phyloP scores from a whole-genome alignment of 1,140 invertebrate genomes.

The Philotrypesis tridentata region DNA sequence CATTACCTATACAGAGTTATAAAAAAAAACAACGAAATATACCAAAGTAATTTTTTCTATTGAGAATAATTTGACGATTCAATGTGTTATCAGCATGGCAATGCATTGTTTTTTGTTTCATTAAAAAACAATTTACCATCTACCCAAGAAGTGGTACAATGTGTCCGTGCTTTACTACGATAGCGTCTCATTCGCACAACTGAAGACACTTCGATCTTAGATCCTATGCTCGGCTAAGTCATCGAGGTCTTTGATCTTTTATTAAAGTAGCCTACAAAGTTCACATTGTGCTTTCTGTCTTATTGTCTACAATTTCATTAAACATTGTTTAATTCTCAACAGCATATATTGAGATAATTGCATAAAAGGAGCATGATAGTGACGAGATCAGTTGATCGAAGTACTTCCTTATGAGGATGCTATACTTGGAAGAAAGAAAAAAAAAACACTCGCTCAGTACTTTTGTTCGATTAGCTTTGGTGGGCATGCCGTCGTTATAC shows the following conservation, averaged over 20 bases:
- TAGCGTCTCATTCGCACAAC: not conserved
- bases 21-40: not conserved
- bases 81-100: not conserved
- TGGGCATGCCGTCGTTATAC: not conserved
- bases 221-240: not conserved
- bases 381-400: not conserved
- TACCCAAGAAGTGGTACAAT: slow-evolving; percentile 7
- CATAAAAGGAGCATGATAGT: not conserved
- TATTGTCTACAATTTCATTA: slow-evolving; percentile 13
- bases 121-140: slow-evolving; percentile 15
- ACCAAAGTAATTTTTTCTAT: not conserved
- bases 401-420: slow-evolving; percentile 16
- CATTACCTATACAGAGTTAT: too few species aligned
- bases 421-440: not conserved
- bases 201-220: slow-evolving; percentile 27
- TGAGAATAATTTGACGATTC: not conserved
- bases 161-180: not conserved
- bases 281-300: not conserved
- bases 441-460: slow-evolving; percentile 9
- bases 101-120: not conserved
- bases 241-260: not conserved
- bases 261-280: not conserved
- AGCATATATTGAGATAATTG: not conserved
- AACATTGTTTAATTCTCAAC: not conserved
- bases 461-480: not conserved